phyloP scores from a whole-genome alignment of 2,797 vertebrate species.

The Hippocampus kuda region DNA sequence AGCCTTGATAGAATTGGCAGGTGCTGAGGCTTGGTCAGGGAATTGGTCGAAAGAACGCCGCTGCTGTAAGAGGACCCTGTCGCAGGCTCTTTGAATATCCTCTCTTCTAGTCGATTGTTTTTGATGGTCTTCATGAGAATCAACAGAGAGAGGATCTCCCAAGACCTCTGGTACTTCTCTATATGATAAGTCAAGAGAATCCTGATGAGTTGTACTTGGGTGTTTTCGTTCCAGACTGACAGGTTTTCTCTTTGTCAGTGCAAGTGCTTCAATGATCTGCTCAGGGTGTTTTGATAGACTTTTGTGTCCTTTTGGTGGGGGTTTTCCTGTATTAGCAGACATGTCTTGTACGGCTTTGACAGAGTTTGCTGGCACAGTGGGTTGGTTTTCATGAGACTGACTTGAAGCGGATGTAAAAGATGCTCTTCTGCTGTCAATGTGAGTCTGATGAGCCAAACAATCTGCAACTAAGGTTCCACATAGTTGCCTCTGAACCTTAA shows the following conservation, averaged over 20 bases:
- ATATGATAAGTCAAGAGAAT: slow-evolving; percentile 50
- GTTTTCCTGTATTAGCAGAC: slow-evolving; percentile 39
- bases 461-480: not conserved
- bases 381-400: slow-evolving; percentile 25
- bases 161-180: slow-evolving; percentile 21
- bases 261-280: slow-evolving; percentile 30
- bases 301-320: slow-evolving; percentile 9
- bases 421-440: slow-evolving; percentile 13
- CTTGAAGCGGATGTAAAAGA: slow-evolving; percentile 3
- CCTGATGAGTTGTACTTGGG: slow-evolving; percentile 15
- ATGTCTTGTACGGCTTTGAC: slow-evolving; percentile 56
- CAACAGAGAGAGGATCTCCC: not conserved
- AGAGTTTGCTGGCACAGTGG: slow-evolving; percentile 54
- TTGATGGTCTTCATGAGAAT: not conserved
- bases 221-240: slow-evolving; percentile 13
- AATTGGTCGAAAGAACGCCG: slow-evolving; percentile 20
- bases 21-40: slow-evolving; percentile 36
- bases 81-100: slow-evolving; percentile 12
- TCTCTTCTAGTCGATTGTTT: slow-evolving; percentile 3
- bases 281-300: slow-evolving; percentile 39
- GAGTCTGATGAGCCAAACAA: slow-evolving; percentile 7
- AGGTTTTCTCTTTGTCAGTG: slow-evolving; percentile 46
- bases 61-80: slow-evolving; percentile 15
- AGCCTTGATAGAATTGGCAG: slow-evolving; percentile 35
- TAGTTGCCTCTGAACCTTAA: not conserved